These are phyloP conservation scores for Bruchidius siliquastri DNA, from an alignment of 2,888 invertebrate species.

Conservation along the genomic window DNA sequence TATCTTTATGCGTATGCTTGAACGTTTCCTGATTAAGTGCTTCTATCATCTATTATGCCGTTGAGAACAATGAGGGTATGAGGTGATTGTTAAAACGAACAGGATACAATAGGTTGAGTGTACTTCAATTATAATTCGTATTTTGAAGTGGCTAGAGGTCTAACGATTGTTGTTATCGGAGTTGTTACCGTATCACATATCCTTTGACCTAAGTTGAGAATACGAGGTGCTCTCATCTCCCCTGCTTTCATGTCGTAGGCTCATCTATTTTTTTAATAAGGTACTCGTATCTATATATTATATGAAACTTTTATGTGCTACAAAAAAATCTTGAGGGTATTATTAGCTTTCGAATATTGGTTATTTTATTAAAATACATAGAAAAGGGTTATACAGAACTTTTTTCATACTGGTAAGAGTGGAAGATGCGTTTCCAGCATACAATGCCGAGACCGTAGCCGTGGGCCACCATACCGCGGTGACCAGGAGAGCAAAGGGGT, in stretches of 20 bases:
- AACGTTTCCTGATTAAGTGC: no score
- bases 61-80: not conserved
- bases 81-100: not conserved
- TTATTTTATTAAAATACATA: no score
- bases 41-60: not conserved
- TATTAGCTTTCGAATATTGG: no score
- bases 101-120: not conserved
- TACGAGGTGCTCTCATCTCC: not conserved
- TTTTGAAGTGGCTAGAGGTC: not conserved
- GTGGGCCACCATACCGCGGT: no score
- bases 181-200: not conserved
- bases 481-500: no score
- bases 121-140: not conserved
- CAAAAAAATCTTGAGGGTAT: no score
- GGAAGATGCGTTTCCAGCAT: no score
- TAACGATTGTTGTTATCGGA: not conserved
- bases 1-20: not conserved
- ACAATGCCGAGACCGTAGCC: no score
- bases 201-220: not conserved
- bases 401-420: no score
- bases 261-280: not conserved
- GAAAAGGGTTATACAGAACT: no score
- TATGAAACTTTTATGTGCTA: no score
- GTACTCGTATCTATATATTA: no score
- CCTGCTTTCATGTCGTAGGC: not conserved